phyloP scores from a whole-genome alignment of 2,797 vertebrate species.

The Acanthurus leucopareius region DNA sequence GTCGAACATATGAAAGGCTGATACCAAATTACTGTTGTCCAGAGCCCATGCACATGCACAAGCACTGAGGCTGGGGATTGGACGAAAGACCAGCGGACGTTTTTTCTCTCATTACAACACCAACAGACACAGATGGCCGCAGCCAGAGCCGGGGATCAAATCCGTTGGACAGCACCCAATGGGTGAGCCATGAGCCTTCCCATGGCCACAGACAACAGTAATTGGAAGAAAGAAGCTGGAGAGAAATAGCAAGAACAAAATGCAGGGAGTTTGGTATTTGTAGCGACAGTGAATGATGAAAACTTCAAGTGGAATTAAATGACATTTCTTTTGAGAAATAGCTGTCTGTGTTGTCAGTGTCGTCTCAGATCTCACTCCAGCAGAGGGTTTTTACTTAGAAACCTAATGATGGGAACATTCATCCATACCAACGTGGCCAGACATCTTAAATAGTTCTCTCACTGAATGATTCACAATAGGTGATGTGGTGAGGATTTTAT shows the following conservation, averaged over 20 bases:
- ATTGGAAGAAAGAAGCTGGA: constrained; percentile 49
- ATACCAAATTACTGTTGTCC: constrained; percentile 70
- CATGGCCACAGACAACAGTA: constrained; percentile 54
- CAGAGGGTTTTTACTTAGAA: constrained; percentile 44
- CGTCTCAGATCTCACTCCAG: constrained; percentile 30
- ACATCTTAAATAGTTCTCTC: constrained; percentile 57
- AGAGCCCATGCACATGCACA: constrained; percentile 48
- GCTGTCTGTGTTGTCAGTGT: constrained; percentile 21
- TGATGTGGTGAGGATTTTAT: constrained; percentile 56
- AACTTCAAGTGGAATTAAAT: constrained; percentile 42
- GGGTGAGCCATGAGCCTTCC: constrained; percentile 72
- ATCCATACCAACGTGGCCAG: constrained; percentile 60
- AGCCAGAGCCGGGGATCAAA: constrained; percentile 75
- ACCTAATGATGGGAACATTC: constrained; percentile 53
- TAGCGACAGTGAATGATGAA: constrained; percentile 32
- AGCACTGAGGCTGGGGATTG: constrained; percentile 57
- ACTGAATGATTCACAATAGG: constrained; percentile 57
- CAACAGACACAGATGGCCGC: constrained; percentile 79
- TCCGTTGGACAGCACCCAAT: constrained; percentile 76
- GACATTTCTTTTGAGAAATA: constrained; percentile 44
- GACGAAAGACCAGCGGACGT: constrained; percentile 66
- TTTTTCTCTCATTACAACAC: constrained; percentile 71
- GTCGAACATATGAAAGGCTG: constrained; percentile 51
- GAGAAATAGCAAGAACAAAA: constrained; percentile 39
- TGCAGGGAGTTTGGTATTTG: constrained; percentile 30